Base-by-base conservation (phyloP, 2,888 invertebrate species). In the Hesperia comma region DNA sequence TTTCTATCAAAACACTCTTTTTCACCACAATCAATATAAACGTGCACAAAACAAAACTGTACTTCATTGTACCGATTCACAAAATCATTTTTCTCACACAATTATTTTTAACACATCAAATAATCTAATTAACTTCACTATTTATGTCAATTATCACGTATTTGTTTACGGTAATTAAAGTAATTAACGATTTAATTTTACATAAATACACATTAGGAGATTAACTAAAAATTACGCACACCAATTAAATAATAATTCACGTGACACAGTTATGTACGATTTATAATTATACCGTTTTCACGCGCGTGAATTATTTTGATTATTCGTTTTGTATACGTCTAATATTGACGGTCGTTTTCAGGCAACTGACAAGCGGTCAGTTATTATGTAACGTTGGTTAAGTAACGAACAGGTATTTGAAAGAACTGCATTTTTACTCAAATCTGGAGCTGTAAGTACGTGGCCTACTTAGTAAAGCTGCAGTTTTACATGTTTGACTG, bases 381-480 rank as follows among this genome's bases (percentile, higher is more conserved):
- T 5, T 40, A n/a, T 64, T 64, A 64, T 26, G 41, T 64, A 64
- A 64, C 26, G 2, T 32, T 6, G 19, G 43, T 64, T 64, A 58
- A 17, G 40, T 64, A 64, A 64, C 26, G n/a, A 64, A 58, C 64
- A 17, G 41, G 57, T 64, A 64, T 53, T 56, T 63, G 40, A 63
- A 63, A 63, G 62, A 64, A 64, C 40, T 64, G 37, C 41, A 57
- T 57, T 63, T 49, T 63, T 40, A 19, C 51, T 58, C 1, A 15
- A 64, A 64, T 58, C 57, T 64, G 57, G 64, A 41, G 10, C 49
- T 40, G 37, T n/a, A 57, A 37, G 14, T 32, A 40, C 37, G 12
- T 53, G 64, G n/a, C 57, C 63, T 33, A 63, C 37, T 46, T 63
- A 32, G 26, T 33, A n/a, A n/a, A 3, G 8, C 2, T 33, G n/a